Percentiles rank a stretch among this genome's conserved stretches.
Evolutionary conservation across 2,888 invertebrate genomes (phyloP).

Genomic region (Philaethria dido): DNA sequence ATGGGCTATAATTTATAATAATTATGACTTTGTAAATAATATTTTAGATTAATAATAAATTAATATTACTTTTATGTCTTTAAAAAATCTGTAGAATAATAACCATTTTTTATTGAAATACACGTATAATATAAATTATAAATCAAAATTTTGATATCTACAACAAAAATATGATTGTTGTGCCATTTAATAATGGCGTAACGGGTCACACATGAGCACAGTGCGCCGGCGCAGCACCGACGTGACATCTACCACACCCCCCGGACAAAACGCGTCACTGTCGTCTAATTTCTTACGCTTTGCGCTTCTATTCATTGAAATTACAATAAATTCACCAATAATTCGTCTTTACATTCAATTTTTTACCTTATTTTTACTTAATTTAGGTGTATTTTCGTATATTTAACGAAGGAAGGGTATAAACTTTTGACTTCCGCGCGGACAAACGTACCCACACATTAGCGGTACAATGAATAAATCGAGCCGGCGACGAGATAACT

Average conservation of each 20-base stretch:
- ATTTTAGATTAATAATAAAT: no score
- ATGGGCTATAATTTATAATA: no score
- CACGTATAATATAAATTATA: background rate
- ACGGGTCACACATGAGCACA: constrained; percentile 29
- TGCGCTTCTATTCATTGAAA: constrained; percentile 66
- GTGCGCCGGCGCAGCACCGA: constrained; percentile 34
- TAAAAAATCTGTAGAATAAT: no score
- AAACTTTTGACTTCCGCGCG: constrained; percentile 65
- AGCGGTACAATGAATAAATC: constrained; percentile 61
- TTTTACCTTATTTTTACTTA: constrained; percentile 10
- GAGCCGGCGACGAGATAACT: constrained; percentile 63
- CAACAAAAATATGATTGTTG: constrained; percentile 19
- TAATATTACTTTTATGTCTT: no score
- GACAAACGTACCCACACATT: constrained; percentile 76
- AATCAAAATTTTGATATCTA: background rate
- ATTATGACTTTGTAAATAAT: no score
- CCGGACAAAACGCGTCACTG: constrained; percentile 68
- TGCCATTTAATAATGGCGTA: constrained; percentile 13
- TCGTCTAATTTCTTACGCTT: constrained; percentile 80
- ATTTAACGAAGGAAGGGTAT: constrained; percentile 47
- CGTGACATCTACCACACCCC: constrained; percentile 57
- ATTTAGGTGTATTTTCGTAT: constrained; percentile 40
- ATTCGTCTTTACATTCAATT: constrained; percentile 23
- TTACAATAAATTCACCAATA: constrained; percentile 53
- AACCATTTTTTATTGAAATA: background rate